Evolutionary conservation across 30 jellyfish, hydroid and myxozoan genomes (phyloP), one percentile per base, ranked within the genome.

Genomic region (Clytia hemisphaerica): DNA sequence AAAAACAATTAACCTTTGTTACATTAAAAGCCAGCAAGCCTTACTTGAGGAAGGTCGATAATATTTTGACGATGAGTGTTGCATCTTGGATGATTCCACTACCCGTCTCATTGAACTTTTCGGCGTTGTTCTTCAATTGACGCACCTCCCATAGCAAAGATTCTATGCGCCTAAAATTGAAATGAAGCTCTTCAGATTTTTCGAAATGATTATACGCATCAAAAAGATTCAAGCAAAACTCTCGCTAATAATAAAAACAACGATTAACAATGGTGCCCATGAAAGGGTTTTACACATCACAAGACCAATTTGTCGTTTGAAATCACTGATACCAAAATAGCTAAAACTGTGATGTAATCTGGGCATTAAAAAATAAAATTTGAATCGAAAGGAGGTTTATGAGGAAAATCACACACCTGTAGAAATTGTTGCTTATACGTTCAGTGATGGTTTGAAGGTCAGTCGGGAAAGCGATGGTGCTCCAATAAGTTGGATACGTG

Each of bases 71-170:
- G 31, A 88, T 83, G 24, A 67, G 34, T 12, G 85, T 36, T 1
- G 97, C 82, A 54, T 79, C 74, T 36, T 19, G 38, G 2, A 83
- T 70, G 4, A 88, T 88, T 14, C 65, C 88, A 76, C 97, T 88
- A 31, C 73, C 78, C 2, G 70, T 84, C 66, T 88, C 98, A 57
- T 90, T 90, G 74, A 73, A 90, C 16, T 42, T 55, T 37, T 29
- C 64, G 26, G 95, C 73, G 37, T 90, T 90, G 29, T 46, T 42
- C 59, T 59, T 83, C 26, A 90, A 65, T 45, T 83, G 82, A 30
- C 95, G 79, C 4, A 90, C 38, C 37, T 90, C 98, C 98, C 95
- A 90, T 19, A 90, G 62, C 60, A 90, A 49, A 12, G 95, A 79
- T 44, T 46, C 82, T 65, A 85, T 84, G 35, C 98, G 78, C 64